Conservation (phyloP, 2,797 vertebrate genomes). For the Muscicapa comitata region DNA sequence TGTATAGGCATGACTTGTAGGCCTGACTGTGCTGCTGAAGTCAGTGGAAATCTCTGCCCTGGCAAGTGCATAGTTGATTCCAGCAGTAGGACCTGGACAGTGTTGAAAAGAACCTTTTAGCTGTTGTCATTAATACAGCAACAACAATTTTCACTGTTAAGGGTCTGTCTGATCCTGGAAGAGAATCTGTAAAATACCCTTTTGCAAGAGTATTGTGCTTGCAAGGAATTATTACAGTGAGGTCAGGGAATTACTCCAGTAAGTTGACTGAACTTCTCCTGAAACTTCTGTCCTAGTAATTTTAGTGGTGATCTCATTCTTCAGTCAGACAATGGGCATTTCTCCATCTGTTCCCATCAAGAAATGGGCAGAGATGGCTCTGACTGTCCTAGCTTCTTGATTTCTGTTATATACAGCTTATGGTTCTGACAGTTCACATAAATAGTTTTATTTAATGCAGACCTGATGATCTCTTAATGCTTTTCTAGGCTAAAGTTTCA, state of each 20-base stretch:
- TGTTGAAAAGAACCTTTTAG: background rate
- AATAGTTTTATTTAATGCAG: slow-evolving; percentile 57
- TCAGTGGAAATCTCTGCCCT: background rate
- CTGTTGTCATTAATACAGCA: background rate
- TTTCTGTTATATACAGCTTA: slow-evolving; percentile 36
- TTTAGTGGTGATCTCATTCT: slow-evolving; percentile 41
- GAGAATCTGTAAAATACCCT: background rate
- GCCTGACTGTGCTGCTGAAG: background rate
- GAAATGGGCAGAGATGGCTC: slow-evolving; percentile 27
- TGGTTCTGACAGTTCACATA: slow-evolving; percentile 63
- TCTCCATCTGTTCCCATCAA: slow-evolving; percentile 19
- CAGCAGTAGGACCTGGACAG: background rate
- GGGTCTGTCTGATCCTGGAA: background rate
- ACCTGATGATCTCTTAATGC: slow-evolving; percentile 61
- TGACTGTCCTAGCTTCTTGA: slow-evolving; percentile 34
- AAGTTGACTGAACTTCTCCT: background rate
- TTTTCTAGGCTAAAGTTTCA: slow-evolving; percentile 74
- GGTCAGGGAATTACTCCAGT: background rate
- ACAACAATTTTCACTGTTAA: background rate
- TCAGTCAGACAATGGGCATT: background rate
- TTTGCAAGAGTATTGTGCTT: background rate
- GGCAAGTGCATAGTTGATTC: background rate
- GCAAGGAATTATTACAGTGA: background rate
- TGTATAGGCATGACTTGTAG: background rate
- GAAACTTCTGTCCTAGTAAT: background rate